Percentiles rank a stretch among this genome's conserved stretches.
Evolutionary conservation across 2,888 invertebrate genomes (phyloP).

Genomic region (Eristalinus aeneus): DNA sequence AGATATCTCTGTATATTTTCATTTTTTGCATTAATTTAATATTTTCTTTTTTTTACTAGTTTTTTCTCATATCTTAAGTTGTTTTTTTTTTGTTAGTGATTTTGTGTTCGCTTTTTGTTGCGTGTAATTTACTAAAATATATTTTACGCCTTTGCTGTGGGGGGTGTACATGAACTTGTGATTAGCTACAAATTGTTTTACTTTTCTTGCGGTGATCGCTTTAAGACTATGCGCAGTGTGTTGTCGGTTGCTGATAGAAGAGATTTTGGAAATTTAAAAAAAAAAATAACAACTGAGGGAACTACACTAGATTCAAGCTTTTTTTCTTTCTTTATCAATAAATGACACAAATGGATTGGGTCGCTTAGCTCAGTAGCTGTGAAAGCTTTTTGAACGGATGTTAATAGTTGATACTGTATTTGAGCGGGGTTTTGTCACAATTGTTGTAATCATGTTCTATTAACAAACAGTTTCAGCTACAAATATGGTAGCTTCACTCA

Average conservation of each 20-base stretch:
- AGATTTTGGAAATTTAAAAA: not conserved
- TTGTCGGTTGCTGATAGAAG: not conserved
- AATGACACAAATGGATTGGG: slow-evolving; percentile 36
- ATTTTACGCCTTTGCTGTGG: slow-evolving; percentile 24
- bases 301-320: slow-evolving; percentile 43
- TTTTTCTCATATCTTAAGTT: slow-evolving; percentile 50
- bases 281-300: slow-evolving; percentile 30
- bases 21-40: slow-evolving; percentile 29
- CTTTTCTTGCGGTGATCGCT: slow-evolving; percentile 15
- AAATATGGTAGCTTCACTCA: too few relatives aligned
- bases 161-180: slow-evolving; percentile 24
- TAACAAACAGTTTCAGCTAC: too few relatives aligned
- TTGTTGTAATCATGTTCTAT: too few relatives aligned
- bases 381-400: too few relatives aligned
- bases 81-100: slow-evolving; percentile 29
- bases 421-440: too few relatives aligned
- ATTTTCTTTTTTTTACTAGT: slow-evolving; percentile 31
- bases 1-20: slow-evolving; percentile 61
- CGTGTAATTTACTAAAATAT: slow-evolving; percentile 30
- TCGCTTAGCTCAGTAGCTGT: not conserved
- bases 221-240: slow-evolving; percentile 41
- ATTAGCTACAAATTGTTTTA: slow-evolving; percentile 27
- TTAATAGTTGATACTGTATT: too few relatives aligned
- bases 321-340: slow-evolving; percentile 41
- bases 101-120: slow-evolving; percentile 3